Evolutionary conservation across 1,140 invertebrate genomes (phyloP), one percentile per base, ranked within the genome.

Genomic region (Tribolium madens): DNA sequence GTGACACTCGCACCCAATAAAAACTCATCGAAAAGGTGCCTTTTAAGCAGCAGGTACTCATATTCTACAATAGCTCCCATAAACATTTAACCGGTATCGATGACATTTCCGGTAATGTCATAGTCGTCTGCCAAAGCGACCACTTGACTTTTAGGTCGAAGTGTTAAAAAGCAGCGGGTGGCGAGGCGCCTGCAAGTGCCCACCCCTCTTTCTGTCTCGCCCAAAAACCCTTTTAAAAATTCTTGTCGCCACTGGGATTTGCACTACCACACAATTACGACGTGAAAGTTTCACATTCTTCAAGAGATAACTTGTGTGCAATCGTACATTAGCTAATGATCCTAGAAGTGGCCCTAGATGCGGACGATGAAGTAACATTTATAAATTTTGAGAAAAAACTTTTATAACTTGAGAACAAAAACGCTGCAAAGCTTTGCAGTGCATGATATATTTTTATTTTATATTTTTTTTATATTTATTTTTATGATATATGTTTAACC

Each of bases 151-250:
- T 3, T 52, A 52, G 50, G 2, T n/a, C 52, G 52, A 57, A 17
- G 52, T 57, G 52, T 57, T 57, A 57, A 57, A 57, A 57, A 57
- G 52, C 15, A 21, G 15, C 52, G 52, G 52, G 52, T 57, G 52
- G 21, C 17, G n/a, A 57, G 52, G 52, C 52, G 52, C 52, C 52
- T 57, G 14, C 15, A 18, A 57, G 52, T n/a, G 15, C 14, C 17
- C 17, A 57, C 52, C 17, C 48, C 52, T 18, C 52, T 18, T 57
- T 21, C 10, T 57, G 52, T 57, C 52, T 57, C 52, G 52, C 17
- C 52, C 18, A 21, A 21, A 57, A 57, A 57, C 52, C 52, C 52
- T 21, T 57, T 21, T 57, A 57, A 18, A 7, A 52, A 17, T 3
- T 15, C n/a, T 12, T 57, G 52, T 57, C 52, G 52, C 52, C 52